Base-by-base conservation (phyloP, 2,113 vertebrate species). In the Dermatemys mawii region DNA sequence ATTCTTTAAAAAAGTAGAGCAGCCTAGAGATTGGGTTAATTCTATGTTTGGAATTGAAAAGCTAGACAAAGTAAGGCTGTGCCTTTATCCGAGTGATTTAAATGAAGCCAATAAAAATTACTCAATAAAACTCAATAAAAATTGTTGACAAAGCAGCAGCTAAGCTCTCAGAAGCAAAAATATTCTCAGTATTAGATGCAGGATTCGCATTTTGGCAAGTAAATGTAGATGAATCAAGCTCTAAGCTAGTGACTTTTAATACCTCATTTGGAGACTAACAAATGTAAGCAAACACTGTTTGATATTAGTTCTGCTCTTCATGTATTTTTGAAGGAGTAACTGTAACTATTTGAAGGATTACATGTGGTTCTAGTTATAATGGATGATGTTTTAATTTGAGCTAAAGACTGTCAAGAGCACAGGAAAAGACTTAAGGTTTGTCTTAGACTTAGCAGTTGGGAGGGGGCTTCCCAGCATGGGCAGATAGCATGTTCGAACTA, bases 111-210 rank as follows among this genome's bases (percentile, higher is more conserved):
- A 79, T 86, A 92, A 89, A 3, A 48, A 54, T 48, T 22, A 53
- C 51, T 22, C 78, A 84, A 19, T 9, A 2, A 93, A 86, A 83
- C 81, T 78, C 41, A 87, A 16, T 84, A 80, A 87, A 92, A 81
- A 8, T 46, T 76, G 6, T 51, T 90, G 83, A 84, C 50, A 89
- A 87, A 95, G 73, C 67, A 83, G 53, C 90, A 89, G 67, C 50
- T 75, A 63, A 92, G 35, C 73, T 94, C 53, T 80, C n/a, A 84
- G 86, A 63, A 86, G 49, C 85, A 89, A 50, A 94, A 92, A 27
- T 60, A 78, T 17, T 54, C 78, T 67, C 83, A 49, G 83, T 89
- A 70, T 91, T 87, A 88, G 80, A 84, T 4, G 26, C 54, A 57
- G 63, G 60, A 26, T 13, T 27, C 46, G 63, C 11, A 3, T 92